Evolutionary conservation across 1,140 invertebrate genomes (phyloP).

Genomic region (Papilio machaon): DNA sequence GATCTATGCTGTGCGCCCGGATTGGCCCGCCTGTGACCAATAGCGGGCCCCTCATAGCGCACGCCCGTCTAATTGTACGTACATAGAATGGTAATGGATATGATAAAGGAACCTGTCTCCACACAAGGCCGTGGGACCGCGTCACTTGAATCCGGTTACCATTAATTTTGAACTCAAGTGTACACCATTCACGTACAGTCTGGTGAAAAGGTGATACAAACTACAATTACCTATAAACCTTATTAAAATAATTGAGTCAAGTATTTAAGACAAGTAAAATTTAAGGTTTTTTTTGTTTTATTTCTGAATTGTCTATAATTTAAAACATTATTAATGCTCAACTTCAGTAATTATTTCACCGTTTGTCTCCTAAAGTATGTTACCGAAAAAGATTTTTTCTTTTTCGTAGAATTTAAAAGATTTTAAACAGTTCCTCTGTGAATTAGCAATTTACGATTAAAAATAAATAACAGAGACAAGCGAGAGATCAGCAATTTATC

Average conservation of each 20-base stretch:
- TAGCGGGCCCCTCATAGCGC: slow-evolving; percentile 53
- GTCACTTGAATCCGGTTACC: slow-evolving; percentile 3
- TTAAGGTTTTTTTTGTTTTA: no score
- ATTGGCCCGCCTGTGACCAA: slow-evolving; percentile 54
- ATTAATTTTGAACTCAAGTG: neutral
- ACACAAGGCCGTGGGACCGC: neutral
- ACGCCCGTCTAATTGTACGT: slow-evolving; percentile 53
- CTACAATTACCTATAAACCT: neutral
- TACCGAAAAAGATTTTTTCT: neutral
- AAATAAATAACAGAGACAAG: slow-evolving; percentile 34
- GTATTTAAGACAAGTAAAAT: no score
- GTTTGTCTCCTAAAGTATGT: neutral
- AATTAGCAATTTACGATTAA: slow-evolving; percentile 53
- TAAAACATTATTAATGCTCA: no score
- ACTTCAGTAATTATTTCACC: neutral
- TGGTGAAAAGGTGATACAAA: no score
- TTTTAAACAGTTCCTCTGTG: slow-evolving; percentile 30
- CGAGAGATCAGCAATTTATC: slow-evolving; percentile 40
- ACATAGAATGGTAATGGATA: slow-evolving; percentile 45
- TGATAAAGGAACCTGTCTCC: neutral
- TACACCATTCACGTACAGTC: neutral
- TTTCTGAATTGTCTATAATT: no score
- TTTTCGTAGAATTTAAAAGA: neutral
- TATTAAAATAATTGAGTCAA: neutral
- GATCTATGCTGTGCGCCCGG: slow-evolving; percentile 40